Evolutionary conservation across 2,113 vertebrate genomes (phyloP).

Genomic region (Tyto alba): DNA sequence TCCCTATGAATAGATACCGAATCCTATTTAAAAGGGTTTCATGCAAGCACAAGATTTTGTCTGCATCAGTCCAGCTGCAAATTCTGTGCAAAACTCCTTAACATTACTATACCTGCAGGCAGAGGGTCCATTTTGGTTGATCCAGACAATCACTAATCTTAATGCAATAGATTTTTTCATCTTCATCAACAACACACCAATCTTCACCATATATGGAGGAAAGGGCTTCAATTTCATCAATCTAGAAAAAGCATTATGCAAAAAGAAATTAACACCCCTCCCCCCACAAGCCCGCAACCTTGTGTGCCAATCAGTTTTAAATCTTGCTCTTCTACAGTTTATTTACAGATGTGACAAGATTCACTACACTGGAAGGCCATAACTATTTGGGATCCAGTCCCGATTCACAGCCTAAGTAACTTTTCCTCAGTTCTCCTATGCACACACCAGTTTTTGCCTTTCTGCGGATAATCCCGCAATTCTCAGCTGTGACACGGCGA

Average conservation of each 20-base stretch:
- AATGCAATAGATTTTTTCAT: constrained; percentile 92
- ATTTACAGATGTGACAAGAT: not conserved
- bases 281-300: not conserved
- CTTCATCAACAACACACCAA: constrained; percentile 93
- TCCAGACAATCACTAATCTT: constrained; percentile 80
- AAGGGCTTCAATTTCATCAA: constrained; percentile 95
- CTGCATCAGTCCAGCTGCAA: not conserved
- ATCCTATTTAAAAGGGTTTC: not conserved
- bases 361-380: fast-evolving
- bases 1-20: not conserved
- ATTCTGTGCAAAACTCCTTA: not conserved
- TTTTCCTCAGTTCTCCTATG: not conserved
- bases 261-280: not conserved
- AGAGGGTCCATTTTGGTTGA: constrained; percentile 82
- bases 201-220: constrained; percentile 95
- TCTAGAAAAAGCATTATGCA: constrained; percentile 60
- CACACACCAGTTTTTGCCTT: not conserved
- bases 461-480: fast-evolving
- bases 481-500: not conserved
- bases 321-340: not conserved
- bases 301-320: not conserved
- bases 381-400: not conserved
- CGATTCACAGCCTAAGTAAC: fast-evolving
- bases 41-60: not conserved
- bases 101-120: constrained; percentile 82